Base-by-base conservation (phyloP, 2,113 vertebrate genomes). In the Oenanthe melanoleuca region DNA sequence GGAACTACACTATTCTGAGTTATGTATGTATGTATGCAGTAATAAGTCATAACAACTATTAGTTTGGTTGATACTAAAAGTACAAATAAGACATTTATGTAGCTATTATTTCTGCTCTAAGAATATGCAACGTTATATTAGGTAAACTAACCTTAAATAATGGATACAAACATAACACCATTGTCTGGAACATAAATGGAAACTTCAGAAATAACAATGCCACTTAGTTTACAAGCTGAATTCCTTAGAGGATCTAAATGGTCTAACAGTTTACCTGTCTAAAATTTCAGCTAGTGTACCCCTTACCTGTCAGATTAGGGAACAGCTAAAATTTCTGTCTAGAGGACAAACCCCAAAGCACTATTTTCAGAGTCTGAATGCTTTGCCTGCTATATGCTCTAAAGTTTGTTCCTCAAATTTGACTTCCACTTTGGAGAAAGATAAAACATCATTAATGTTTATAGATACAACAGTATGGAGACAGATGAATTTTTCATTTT, bases 71-170 rank as follows among this genome's bases (percentile, higher is more conserved):
- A 91, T 83, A 79, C 10, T 45, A 10, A 56, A 85, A 91, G 24
- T 69, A 61, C 18, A 92, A 74, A 21, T 49, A 81, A 75, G 53
- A 53, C 47, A 72, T 47, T 91, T 72, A 66, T 34, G 67, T 34
- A 87, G 52, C 25, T 67, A 89, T 77, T 93, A 81, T 56, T 94
- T 82, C 52, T 3, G 1, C 42, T 74, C 13, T 70, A 80, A 59
- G 34, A 89, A 92, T 85, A 82, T 6, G 3, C 8, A 3, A 65
- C 69, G 72, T 82, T 75, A 72, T 69, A 59, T 33, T 12, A 74
- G 9, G 25, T 60, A 86, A 95, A 89, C 34, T 85, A 82, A 70
- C 8, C 33, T 88, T 77, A 88, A 89, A 64, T 82, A 94, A 95
- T 5, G 34, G 59, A 86, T 45, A 66, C 15, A 86, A 88, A 67